Evolutionary conservation across 1,140 invertebrate species (phyloP).

Genomic region (Zaprionus vittiger): DNA sequence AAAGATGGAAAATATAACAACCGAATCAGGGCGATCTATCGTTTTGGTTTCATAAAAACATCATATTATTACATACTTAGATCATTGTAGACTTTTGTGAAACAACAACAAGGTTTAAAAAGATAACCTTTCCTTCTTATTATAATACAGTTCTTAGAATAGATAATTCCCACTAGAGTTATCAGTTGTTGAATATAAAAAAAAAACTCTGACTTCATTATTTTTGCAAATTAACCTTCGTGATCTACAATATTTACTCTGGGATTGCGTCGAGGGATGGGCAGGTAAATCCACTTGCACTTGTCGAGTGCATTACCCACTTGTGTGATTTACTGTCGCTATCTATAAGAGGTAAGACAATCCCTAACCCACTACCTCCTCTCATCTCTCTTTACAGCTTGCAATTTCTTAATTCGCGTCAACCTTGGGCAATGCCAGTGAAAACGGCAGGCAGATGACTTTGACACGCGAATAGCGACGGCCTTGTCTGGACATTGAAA

Average conservation of each 20-base stretch:
- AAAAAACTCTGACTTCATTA: slow-evolving; percentile 1
- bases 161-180: neutral
- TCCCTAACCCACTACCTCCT: neutral
- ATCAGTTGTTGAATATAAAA: neutral
- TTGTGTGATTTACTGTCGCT: slow-evolving; percentile 23
- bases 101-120: too few species aligned
- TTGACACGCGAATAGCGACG: slow-evolving; percentile 49
- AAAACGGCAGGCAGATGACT: slow-evolving; percentile 56
- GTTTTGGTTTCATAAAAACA: too few species aligned
- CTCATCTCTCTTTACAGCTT: neutral
- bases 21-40: too few species aligned
- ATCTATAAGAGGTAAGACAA: slow-evolving; percentile 14
- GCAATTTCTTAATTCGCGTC: slow-evolving; percentile 58
- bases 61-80: too few species aligned
- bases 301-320: slow-evolving; percentile 9
- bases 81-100: too few species aligned
- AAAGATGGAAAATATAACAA: too few species aligned
- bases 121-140: neutral
- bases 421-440: slow-evolving; percentile 66
- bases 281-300: slow-evolving; percentile 10
- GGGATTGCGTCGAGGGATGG: neutral
- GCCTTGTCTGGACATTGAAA: slow-evolving; percentile 60
- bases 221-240: slow-evolving; percentile 2
- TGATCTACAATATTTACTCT: slow-evolving; percentile 7
- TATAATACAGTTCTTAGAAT: neutral